Percentiles rank a stretch among this genome's conserved stretches.
These are phyloP conservation scores for Vollenhovia emeryi DNA, from an alignment of 1,140 invertebrate genomes.

Conservation along the genomic window DNA sequence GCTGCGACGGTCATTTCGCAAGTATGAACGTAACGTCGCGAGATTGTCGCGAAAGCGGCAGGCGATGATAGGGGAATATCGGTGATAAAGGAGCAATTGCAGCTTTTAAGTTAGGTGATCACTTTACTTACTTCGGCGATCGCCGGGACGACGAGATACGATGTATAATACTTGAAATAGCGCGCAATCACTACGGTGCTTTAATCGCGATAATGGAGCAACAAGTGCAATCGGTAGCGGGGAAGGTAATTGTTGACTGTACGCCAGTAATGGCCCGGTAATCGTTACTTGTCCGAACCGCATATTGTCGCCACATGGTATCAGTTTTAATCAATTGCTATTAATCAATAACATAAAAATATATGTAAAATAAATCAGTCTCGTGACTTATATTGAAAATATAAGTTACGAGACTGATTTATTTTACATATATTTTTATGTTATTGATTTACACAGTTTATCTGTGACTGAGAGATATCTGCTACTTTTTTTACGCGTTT, in stretches of 20 bases:
- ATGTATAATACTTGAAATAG: constrained; percentile 21
- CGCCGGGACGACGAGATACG: not conserved
- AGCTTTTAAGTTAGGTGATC: constrained; percentile 16
- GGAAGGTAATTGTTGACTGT: not conserved
- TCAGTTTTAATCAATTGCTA: not conserved
- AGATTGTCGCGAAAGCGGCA: not conserved
- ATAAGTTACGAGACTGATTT: not conserved
- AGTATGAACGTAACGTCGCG: constrained; percentile 3
- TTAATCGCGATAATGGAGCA: constrained; percentile 19
- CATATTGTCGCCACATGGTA: not conserved
- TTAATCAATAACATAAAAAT: too few relatives aligned
- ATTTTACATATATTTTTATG: not conserved
- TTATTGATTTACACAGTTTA: not conserved
- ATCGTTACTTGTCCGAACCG: not conserved
- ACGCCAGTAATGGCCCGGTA: not conserved
- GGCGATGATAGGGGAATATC: constrained; percentile 18
- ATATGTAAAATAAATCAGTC: too few relatives aligned
- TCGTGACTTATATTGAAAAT: too few relatives aligned
- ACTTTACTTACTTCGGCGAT: constrained; percentile 17
- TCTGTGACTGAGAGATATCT: not conserved
- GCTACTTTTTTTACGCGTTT: not conserved
- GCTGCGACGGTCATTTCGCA: not conserved
- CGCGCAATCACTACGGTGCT: not conserved
- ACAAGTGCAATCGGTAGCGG: constrained; percentile 13
- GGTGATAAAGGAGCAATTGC: constrained; percentile 20